A percentile compares a stretch with the other conserved stretches of the same genome.
These are phyloP conservation scores for Myathropa florea DNA, from an alignment of 2,888 invertebrate genomes.

Conservation along the genomic window DNA sequence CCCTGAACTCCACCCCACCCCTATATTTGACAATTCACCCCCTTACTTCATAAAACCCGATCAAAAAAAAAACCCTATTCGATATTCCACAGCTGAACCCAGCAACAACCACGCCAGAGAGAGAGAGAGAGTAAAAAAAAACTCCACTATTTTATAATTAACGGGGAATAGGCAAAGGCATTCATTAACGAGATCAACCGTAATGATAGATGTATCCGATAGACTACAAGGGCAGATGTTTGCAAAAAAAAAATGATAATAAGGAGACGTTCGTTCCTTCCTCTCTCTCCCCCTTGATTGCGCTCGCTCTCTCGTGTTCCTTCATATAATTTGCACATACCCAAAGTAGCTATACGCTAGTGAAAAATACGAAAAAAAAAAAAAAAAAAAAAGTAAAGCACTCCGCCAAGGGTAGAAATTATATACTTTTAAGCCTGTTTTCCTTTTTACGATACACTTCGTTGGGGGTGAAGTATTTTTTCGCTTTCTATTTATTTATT, in stretches of 20 bases:
- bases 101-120: background rate
- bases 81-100: no score
- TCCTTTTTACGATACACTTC: conserved; percentile 40
- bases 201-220: conserved; percentile 29
- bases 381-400: conserved; percentile 38
- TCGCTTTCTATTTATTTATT: conserved; percentile 11
- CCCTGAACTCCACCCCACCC: no score
- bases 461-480: conserved; percentile 53
- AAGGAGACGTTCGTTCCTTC: background rate
- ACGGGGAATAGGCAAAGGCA: conserved; percentile 16
- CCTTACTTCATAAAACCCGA: background rate
- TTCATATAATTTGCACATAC: conserved; percentile 29
- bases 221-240: conserved; percentile 52
- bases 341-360: conserved; percentile 43
- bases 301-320: background rate
- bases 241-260: conserved; percentile 36
- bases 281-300: background rate
- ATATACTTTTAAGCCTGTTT: conserved; percentile 57
- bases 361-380: background rate
- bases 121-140: background rate
- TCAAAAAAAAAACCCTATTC: no score
- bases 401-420: conserved; percentile 45
- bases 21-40: background rate
- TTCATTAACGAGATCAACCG: conserved; percentile 43
- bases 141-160: conserved; percentile 31